phyloP scores from a whole-genome alignment of 2,113 vertebrate species.

The Collichthys lucidus region DNA sequence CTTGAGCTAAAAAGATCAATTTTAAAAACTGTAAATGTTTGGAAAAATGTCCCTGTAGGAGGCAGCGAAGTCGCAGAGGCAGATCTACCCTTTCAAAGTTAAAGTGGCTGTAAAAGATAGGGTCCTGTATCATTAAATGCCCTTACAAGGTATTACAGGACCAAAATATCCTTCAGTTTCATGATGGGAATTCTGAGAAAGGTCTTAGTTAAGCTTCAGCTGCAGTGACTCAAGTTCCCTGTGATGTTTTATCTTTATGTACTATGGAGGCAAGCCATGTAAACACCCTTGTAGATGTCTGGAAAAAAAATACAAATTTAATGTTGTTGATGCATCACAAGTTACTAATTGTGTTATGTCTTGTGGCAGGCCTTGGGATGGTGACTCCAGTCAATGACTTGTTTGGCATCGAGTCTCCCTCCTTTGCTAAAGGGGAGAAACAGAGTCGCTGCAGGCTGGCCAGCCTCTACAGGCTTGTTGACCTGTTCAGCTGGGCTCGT shows the following conservation, averaged over 20 bases:
- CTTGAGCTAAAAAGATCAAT: slow-evolving; percentile 1
- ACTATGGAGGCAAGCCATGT: slow-evolving; percentile 18
- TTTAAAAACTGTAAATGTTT: slow-evolving; percentile 45
- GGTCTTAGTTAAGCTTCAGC: slow-evolving; percentile 54
- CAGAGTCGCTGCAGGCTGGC: slow-evolving; percentile 93
- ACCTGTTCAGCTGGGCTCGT: slow-evolving; percentile 94
- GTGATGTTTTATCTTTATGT: slow-evolving; percentile 40
- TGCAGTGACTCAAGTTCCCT: slow-evolving; percentile 9
- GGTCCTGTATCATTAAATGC: slow-evolving; percentile 48
- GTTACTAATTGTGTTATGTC: slow-evolving; percentile 35
- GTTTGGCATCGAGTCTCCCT: slow-evolving; percentile 87
- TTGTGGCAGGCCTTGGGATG: slow-evolving; percentile 87
- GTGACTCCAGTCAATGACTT: slow-evolving; percentile 94
- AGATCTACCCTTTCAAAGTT: slow-evolving; percentile 43
- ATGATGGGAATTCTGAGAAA: slow-evolving; percentile 47
- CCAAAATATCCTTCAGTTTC: slow-evolving; percentile 63
- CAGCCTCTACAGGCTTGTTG: slow-evolving; percentile 91
- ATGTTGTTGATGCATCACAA: slow-evolving; percentile 1
- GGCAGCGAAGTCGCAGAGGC: slow-evolving; percentile 26
- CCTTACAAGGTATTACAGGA: slow-evolving; percentile 66
- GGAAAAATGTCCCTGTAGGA: slow-evolving; percentile 29
- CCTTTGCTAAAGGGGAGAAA: slow-evolving; percentile 92
- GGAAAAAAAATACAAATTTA: background rate
- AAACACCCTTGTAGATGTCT: slow-evolving; percentile 31
- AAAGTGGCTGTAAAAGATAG: slow-evolving; percentile 60